Conservation (phyloP, 2,113 vertebrate genomes). For the Pseudolaguvia tuberculata region DNA sequence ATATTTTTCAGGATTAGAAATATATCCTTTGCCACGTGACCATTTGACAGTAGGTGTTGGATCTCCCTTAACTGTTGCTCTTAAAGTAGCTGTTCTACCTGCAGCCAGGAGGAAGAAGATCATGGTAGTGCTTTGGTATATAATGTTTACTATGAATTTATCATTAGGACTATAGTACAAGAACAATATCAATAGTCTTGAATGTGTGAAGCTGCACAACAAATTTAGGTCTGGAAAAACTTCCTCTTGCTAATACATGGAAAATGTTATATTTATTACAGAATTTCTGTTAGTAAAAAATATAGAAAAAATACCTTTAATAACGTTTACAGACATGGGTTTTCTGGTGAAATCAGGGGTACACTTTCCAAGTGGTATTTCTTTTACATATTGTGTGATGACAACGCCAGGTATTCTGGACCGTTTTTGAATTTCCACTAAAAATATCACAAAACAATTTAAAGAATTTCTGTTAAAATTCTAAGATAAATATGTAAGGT, state of each 20-base stretch:
- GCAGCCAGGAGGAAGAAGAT: constrained; percentile 8
- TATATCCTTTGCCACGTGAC: constrained; percentile 61
- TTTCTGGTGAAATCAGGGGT: constrained; percentile 78
- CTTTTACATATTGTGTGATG: constrained; percentile 73
- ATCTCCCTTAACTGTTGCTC: constrained; percentile 73
- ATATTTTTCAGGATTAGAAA: constrained; percentile 71
- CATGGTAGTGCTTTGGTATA: background rate
- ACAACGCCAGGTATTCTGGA: constrained; percentile 76
- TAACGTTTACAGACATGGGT: constrained; percentile 72
- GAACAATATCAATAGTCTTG: too few species aligned
- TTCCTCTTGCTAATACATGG: background rate
- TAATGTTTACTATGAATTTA: background rate
- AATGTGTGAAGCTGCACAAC: too few species aligned
- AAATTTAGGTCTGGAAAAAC: background rate
- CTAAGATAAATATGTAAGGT: too few species aligned
- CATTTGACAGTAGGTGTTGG: constrained; percentile 76
- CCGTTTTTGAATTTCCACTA: constrained; percentile 69
- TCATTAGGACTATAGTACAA: background rate
- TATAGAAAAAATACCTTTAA: constrained; percentile 68
- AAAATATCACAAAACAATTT: constrained; percentile 18
- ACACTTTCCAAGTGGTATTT: constrained; percentile 74
- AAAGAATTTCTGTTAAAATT: background rate
- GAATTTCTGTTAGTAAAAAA: background rate
- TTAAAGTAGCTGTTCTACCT: constrained; percentile 82
- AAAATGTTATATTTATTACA: background rate